Evolutionary conservation across 37 sponge, comb jelly and placozoan genomes (phyloP).

Genomic region (Cladorhizidae sp.): DNA sequence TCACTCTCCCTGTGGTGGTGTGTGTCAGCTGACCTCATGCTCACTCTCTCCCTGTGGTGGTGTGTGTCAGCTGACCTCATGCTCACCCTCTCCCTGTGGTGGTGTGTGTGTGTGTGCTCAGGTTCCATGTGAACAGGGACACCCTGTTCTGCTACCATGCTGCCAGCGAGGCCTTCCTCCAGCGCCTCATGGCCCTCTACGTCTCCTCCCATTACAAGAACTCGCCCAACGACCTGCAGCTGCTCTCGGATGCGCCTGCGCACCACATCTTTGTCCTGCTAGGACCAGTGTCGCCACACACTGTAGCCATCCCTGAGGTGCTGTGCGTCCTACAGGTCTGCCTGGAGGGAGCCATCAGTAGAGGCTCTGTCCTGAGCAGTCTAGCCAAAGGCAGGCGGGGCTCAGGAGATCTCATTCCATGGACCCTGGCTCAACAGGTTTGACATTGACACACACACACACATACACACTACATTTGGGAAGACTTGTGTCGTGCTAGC

Average conservation of each 20-base stretch:
- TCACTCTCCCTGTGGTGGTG: too few relatives aligned
- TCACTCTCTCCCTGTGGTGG: too few relatives aligned
- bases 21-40: too few relatives aligned
- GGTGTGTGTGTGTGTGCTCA: constrained; percentile 1
- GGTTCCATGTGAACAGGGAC: constrained; percentile 93
- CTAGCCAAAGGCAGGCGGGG: constrained; percentile 82
- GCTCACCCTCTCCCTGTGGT: too few relatives aligned
- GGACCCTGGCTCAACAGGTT: constrained; percentile 95
- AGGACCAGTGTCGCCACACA: constrained; percentile 68
- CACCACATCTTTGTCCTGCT: constrained; percentile 94
- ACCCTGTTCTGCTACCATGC: constrained; percentile 93
- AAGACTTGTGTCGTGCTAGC: too few relatives aligned
- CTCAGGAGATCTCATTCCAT: constrained; percentile 97
- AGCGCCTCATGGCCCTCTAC: constrained; percentile 89
- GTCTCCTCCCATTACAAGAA: constrained; percentile 99
- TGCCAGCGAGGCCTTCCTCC: constrained; percentile 94
- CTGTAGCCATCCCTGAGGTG: constrained; percentile 86
- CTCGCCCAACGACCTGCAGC: constrained; percentile 98
- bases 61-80: too few relatives aligned
- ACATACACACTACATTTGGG: too few relatives aligned
- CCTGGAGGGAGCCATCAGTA: constrained; percentile 90
- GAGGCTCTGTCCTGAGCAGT: constrained; percentile 56
- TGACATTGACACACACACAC: background rate
- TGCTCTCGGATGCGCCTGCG: constrained; percentile 98
- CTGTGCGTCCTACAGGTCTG: constrained; percentile 97